Conservation (phyloP, 2,797 vertebrate species). For the Silurus aristotelis region DNA sequence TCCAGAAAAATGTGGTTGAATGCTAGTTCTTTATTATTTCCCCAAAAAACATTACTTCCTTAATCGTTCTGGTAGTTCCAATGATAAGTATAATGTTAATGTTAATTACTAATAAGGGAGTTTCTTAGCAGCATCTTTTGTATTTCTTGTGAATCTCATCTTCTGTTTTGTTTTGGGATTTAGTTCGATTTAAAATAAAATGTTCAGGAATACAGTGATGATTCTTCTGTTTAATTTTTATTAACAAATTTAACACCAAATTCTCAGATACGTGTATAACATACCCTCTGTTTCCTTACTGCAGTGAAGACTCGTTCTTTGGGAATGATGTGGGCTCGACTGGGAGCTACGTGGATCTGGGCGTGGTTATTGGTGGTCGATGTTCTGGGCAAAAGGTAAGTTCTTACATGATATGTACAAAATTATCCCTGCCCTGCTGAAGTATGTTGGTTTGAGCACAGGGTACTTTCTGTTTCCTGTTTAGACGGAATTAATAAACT, state of each 20-base stretch:
- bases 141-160: no score
- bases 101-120: no score
- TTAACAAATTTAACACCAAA: neutral
- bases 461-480: neutral
- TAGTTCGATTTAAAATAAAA: neutral
- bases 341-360: slow-evolving; percentile 81
- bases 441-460: neutral
- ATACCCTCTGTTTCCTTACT: slow-evolving; percentile 44
- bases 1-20: neutral
- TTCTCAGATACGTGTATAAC: neutral
- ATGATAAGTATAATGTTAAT: no score
- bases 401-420: neutral
- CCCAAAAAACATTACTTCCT: no score
- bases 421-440: neutral
- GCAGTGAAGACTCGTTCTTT: slow-evolving; percentile 79
- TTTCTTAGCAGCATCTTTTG: no score
- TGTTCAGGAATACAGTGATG: neutral
- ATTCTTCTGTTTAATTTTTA: neutral
- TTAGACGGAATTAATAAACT: neutral
- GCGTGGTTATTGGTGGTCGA: slow-evolving; percentile 83
- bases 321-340: slow-evolving; percentile 83
- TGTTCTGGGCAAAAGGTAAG: slow-evolving; percentile 87
- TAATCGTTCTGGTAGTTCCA: no score
- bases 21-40: neutral
- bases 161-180: no score